Conservation (phyloP, 2,113 vertebrate genomes). For the Barnardius zonarius region DNA sequence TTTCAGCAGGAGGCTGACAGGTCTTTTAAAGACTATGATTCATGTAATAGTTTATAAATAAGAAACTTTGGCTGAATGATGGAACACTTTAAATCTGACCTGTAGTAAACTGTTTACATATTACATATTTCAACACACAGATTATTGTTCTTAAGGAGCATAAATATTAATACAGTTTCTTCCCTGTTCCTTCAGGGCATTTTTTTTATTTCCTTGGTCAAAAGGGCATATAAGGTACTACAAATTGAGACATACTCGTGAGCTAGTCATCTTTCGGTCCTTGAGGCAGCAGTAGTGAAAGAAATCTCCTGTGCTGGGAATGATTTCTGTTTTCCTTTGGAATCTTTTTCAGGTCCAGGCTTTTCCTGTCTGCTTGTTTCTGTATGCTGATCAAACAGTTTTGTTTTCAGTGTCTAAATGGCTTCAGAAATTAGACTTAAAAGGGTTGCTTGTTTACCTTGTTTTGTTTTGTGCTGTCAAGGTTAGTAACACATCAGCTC, state of each 20-base stretch:
- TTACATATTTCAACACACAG: not conserved
- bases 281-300: not conserved
- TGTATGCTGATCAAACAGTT: not conserved
- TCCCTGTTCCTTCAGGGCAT: not conserved
- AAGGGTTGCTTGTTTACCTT: not conserved
- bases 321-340: not conserved
- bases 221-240: not conserved
- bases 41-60: not conserved
- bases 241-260: not conserved
- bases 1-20: not conserved
- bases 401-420: not conserved
- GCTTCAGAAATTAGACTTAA: conserved; percentile 32
- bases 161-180: not conserved
- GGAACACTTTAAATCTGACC: not conserved
- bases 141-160: not conserved
- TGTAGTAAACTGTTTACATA: not conserved
- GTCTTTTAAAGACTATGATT: not conserved
- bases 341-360: not conserved
- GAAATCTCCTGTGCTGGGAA: not conserved
- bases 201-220: not conserved
- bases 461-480: conserved; percentile 22
- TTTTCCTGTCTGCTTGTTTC: not conserved
- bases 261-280: not conserved
- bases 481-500: not conserved
- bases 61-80: not conserved